Evolutionary conservation across 2,888 invertebrate genomes (phyloP), one percentile per base, ranked within the genome.

Genomic region (Habroteleia sp.): DNA sequence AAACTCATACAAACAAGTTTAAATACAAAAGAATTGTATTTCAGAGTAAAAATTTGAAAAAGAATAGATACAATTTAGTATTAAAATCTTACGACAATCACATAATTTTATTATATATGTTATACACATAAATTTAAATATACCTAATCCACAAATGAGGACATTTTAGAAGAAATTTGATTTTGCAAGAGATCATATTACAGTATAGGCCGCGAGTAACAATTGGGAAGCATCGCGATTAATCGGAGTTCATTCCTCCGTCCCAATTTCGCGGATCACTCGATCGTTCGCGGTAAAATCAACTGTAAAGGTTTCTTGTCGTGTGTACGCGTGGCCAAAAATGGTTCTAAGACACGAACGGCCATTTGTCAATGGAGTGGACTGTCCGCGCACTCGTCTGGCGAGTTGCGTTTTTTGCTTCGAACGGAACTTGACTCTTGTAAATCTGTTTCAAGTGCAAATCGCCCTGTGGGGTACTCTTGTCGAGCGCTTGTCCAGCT

Each of bases 391-490:
- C 41, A 35, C 46, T 62, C 31, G 56, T 72, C 63, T 25, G 23
- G 48, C 35, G 48, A 63, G 46, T 27, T 48, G 48, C 42, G 56
- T n/a, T n/a, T 72, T 72, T 72, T 72, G 63, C 31, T 56, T 48
- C 62, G 42, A 62, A 62, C 62, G 71, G 71, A 71, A 71, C 62
- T 63, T 27, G 63, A 56, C 48, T 63, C 66, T 54, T 66, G 74
- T 66, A 68, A 74, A 62, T 48, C 62, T 50, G 56, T 56, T 74
- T 56, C 62, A 56, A 63, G 63, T 65, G 63, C 50, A 69, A 74
- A 75, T 74, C 69, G 52, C 33, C 54, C 68, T 68, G 52, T 63
- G 69, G 68, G 74, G 56, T 54, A 48, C 54, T 46, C 74, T 37
- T 58, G 56, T 74, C 58, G 63, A 56, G 39, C 46, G 44, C 17